Evolutionary conservation across 1,140 invertebrate species (phyloP).

Genomic region (Drosophila teissieri): DNA sequence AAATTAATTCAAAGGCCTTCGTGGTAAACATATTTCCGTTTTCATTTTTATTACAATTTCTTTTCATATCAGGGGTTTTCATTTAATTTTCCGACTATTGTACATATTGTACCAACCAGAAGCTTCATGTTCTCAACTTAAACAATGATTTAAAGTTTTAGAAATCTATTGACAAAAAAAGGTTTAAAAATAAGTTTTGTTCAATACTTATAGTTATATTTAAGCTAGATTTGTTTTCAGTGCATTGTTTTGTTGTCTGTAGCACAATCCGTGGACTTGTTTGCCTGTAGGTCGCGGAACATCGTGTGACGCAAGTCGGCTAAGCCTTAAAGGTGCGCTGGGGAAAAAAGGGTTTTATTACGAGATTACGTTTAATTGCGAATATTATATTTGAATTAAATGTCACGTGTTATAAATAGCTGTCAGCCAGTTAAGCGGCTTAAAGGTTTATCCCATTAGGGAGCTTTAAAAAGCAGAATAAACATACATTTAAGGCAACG

Average conservation of each 20-base stretch:
- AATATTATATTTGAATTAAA: slow-evolving; percentile 50
- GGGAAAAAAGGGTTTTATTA: slow-evolving; percentile 30
- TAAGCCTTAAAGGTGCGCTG: slow-evolving; percentile 34
- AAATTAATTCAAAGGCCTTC: too few species aligned
- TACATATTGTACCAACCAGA: not conserved
- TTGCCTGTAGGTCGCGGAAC: not conserved
- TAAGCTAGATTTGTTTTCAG: not conserved
- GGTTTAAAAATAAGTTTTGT: too few species aligned
- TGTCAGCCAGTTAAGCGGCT: slow-evolving; percentile 26
- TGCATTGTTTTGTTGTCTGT: slow-evolving; percentile 3
- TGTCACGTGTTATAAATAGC: slow-evolving; percentile 46
- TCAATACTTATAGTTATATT: too few species aligned
- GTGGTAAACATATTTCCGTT: too few species aligned
- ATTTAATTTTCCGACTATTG: too few species aligned
- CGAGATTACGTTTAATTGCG: slow-evolving; percentile 46
- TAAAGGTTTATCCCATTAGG: slow-evolving; percentile 5
- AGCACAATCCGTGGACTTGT: slow-evolving; percentile 3
- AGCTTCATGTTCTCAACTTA: too few species aligned
- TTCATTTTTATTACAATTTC: too few species aligned
- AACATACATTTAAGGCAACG: not conserved
- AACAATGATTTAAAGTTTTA: too few species aligned
- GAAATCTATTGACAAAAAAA: too few species aligned
- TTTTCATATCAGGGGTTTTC: too few species aligned
- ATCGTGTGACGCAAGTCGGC: slow-evolving; percentile 22
- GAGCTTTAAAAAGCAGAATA: not conserved